Base-by-base conservation (phyloP, 2,888 invertebrate genomes). In the Tachina fera region DNA sequence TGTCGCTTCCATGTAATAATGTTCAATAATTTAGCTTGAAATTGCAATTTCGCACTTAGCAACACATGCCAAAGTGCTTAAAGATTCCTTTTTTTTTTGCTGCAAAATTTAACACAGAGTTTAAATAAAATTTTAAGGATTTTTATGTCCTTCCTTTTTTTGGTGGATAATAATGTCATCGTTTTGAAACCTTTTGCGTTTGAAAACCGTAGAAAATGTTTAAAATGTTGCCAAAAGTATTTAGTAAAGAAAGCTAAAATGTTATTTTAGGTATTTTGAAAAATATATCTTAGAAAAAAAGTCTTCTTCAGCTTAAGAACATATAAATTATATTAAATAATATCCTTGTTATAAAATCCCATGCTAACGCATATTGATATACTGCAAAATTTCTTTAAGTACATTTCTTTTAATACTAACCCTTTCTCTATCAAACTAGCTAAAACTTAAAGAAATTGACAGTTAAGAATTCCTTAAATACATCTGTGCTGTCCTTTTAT, bases 41-140 rank as follows among this genome's bases (percentile, higher is more conserved):
- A 88, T 88, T 88, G 67, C 72, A 81, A 87, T 87, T 88, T 79
- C 84, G 87, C 83, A 87, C 82, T 79, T 8, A 61, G 77, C 83
- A 87, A 88, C 88, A 88, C 87, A 88, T 88, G 88, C 87, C 81
- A 87, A 77, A 80, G 65, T 41, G 76, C 43, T 19, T 68, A 31
- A 22, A 71, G 9, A 65, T 47, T 19, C 45, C 60, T 47, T 79
- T 51, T 16, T 67, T 74, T 65, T 63, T 65, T 5, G 31, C 31
- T 53, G 16, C 43, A 65, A 53, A 79, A 75, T 81, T 75, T 61
- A 19, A 51, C 53, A 51, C 16, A 85, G 67, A 63, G 45, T 75
- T 71, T 14, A 31, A 51, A 71, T 5, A 56, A 60, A 76, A 22
- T 49, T 70, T 75, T 43, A 58, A 71, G 13, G 39, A 19, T 31